These are phyloP conservation scores for Tachypleus tridentatus DNA, from an alignment of 1,140 invertebrate species.

Conservation along the genomic window DNA sequence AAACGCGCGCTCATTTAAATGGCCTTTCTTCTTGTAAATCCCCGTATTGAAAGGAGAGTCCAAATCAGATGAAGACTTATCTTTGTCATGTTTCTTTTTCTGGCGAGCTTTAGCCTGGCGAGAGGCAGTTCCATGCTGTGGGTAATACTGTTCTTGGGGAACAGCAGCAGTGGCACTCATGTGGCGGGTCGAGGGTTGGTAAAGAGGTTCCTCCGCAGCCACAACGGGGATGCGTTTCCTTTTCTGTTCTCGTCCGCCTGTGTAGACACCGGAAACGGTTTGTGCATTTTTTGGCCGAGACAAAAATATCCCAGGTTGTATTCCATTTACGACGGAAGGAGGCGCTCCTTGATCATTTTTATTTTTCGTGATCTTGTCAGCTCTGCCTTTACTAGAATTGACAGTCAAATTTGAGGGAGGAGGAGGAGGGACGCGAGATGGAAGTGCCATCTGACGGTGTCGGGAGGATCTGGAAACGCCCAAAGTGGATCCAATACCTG, in stretches of 20 bases:
- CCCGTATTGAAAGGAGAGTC: slow-evolving; percentile 72
- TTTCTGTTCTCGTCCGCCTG: slow-evolving; percentile 9
- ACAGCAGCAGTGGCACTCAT: slow-evolving; percentile 46
- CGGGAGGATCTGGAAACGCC: slow-evolving; percentile 23
- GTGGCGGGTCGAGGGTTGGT: slow-evolving; percentile 43
- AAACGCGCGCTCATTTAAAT: slow-evolving; percentile 84
- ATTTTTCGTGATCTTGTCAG: neutral
- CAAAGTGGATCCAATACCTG: slow-evolving; percentile 23
- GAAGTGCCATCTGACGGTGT: slow-evolving; percentile 61
- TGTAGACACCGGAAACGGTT: slow-evolving; percentile 10
- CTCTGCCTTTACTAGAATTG: too few relatives aligned
- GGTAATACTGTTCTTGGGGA: slow-evolving; percentile 41
- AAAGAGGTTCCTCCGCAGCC: slow-evolving; percentile 44
- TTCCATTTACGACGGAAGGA: too few relatives aligned
- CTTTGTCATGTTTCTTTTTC: too few relatives aligned
- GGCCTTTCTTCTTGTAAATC: slow-evolving; percentile 77
- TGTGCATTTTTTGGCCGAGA: too few relatives aligned
- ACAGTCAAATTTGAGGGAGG: slow-evolving; percentile 15
- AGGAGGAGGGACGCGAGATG: slow-evolving; percentile 46
- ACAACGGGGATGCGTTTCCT: slow-evolving; percentile 22
- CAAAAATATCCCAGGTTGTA: too few relatives aligned
- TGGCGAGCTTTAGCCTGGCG: neutral
- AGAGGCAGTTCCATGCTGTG: slow-evolving; percentile 21
- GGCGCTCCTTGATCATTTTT: too few relatives aligned
- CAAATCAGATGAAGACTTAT: slow-evolving; percentile 9